Percentiles rank a stretch among this genome's conserved stretches.
These are phyloP conservation scores for Pollimyrus isidori DNA, from an alignment of 2,113 vertebrate species.

Conservation along the genomic window DNA sequence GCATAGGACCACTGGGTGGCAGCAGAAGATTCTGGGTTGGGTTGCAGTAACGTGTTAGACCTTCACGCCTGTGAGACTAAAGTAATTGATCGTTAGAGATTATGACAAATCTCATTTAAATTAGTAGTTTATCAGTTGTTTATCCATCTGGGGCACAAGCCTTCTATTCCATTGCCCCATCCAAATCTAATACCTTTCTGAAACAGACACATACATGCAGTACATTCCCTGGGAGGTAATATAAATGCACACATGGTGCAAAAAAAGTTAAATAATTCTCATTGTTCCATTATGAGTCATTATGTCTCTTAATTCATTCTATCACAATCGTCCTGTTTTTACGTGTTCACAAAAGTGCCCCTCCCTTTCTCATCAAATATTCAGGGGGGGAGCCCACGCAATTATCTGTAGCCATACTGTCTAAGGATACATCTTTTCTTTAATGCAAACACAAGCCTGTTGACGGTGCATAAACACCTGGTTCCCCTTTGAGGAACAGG, in stretches of 20 bases:
- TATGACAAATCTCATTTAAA: slow-evolving; percentile 1
- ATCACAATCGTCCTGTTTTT: neutral
- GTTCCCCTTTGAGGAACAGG: neutral
- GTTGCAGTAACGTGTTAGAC: neutral
- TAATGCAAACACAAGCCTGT: neutral
- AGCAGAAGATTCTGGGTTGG: neutral
- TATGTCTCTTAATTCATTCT: neutral
- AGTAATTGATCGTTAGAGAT: neutral
- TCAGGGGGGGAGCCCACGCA: neutral
- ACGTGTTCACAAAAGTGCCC: neutral
- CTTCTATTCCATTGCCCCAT: neutral
- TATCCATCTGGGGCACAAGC: neutral
- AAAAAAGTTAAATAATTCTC: neutral
- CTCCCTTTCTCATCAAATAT: neutral
- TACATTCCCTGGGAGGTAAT: neutral
- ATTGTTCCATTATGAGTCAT: neutral
- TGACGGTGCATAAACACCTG: neutral
- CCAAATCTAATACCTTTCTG: neutral
- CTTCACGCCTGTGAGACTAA: neutral
- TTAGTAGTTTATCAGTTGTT: neutral
- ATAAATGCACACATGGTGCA: neutral
- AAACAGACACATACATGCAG: neutral
- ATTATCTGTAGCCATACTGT: neutral
- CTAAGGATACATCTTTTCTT: neutral
- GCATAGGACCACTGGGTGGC: neutral